Evolutionary conservation across 2,888 invertebrate species (phyloP).

Genomic region (Eremobia ochroleuca): DNA sequence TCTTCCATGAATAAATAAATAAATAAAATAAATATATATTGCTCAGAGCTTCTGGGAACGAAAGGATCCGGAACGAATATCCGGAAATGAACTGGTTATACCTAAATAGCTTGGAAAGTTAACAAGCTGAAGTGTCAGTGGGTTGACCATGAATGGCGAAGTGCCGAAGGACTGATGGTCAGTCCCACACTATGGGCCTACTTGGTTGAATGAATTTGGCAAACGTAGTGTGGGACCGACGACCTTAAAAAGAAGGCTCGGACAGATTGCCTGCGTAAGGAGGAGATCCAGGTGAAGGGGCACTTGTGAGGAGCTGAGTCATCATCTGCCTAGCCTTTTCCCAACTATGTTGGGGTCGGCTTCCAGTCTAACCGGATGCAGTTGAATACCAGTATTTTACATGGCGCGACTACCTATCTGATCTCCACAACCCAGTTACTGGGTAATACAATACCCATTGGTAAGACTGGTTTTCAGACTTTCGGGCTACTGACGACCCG

Average conservation of each 20-base stretch:
- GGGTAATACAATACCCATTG: too few species aligned
- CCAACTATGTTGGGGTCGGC: too few species aligned
- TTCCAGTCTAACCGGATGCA: too few species aligned
- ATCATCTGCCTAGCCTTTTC: too few species aligned
- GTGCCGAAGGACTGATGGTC: neutral
- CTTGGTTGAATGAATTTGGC: neutral
- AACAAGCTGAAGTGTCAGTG: neutral
- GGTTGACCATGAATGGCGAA: neutral
- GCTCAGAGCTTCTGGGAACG: neutral
- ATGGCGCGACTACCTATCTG: too few species aligned
- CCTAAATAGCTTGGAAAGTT: neutral
- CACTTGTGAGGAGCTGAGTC: too few species aligned
- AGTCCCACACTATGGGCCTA: neutral
- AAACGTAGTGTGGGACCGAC: neutral
- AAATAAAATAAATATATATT: too few species aligned
- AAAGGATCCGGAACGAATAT: neutral
- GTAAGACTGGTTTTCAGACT: too few species aligned
- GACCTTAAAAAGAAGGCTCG: neutral
- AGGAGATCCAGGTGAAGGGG: neutral
- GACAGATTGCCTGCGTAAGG: neutral
- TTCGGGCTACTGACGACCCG: too few species aligned
- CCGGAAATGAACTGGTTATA: neutral
- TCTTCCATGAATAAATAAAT: too few species aligned
- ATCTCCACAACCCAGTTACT: too few species aligned
- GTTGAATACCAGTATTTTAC: too few species aligned